phyloP scores from a whole-genome alignment of 2,888 invertebrate species.

The Vesta saturnalis region DNA sequence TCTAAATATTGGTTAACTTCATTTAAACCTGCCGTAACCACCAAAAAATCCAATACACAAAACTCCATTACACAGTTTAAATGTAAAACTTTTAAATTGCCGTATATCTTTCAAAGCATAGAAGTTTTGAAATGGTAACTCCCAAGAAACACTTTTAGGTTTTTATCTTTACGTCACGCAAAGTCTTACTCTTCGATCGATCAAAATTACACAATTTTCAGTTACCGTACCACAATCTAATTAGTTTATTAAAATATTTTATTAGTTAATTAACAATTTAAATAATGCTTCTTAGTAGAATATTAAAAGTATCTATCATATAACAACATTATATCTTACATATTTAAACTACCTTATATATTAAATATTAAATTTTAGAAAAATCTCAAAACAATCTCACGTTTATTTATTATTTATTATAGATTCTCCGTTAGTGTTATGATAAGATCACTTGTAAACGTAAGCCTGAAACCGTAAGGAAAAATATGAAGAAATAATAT shows the following conservation, averaged over 20 bases:
- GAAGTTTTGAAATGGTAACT: constrained; percentile 26
- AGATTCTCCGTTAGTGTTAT: neutral
- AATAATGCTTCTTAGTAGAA: neutral
- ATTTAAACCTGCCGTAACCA: constrained; percentile 25
- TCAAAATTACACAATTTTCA: constrained; percentile 3
- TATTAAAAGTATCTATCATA: neutral
- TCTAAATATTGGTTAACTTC: constrained; percentile 26
- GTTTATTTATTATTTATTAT: neutral
- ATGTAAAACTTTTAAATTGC: constrained; percentile 38
- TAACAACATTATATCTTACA: constrained; percentile 1
- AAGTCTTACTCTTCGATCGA: constrained; percentile 22
- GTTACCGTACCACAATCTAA: constrained; percentile 14
- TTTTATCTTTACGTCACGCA: constrained; percentile 30
- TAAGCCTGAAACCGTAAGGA: neutral
- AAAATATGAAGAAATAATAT: neutral
- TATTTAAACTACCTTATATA: constrained; percentile 6
- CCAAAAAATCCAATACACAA: constrained; percentile 33
- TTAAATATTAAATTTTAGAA: neutral
- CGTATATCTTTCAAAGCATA: constrained; percentile 27
- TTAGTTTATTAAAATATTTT: constrained; percentile 19
- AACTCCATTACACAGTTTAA: constrained; percentile 38
- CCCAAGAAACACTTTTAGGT: constrained; percentile 25
- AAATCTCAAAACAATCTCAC: neutral
- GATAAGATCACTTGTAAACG: constrained; percentile 8
- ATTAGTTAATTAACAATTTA: neutral